These are phyloP conservation scores for Melolontha melolontha DNA, from an alignment of 2,888 invertebrate species.

Conservation along the genomic window DNA sequence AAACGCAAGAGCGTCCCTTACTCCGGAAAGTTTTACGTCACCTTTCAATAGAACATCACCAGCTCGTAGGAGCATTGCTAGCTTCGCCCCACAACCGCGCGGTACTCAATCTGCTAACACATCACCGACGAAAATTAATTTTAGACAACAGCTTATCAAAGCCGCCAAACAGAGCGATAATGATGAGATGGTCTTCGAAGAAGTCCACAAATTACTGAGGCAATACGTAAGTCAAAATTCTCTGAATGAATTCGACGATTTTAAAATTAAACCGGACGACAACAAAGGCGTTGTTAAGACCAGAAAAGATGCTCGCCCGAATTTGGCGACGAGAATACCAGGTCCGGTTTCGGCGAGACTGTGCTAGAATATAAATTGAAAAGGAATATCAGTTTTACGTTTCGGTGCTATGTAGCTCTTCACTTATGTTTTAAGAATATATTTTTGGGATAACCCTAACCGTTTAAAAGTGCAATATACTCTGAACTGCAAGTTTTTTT, in stretches of 20 bases:
- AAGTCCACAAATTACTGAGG: conserved; percentile 78
- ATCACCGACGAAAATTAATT: conserved; percentile 73
- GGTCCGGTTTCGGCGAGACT: conserved; percentile 61
- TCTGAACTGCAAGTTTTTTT: too few species aligned
- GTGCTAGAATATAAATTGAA: conserved; percentile 15
- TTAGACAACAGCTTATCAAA: conserved; percentile 78
- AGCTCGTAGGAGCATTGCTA: conserved; percentile 63
- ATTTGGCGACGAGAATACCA: conserved; percentile 67
- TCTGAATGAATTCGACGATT: conserved; percentile 74
- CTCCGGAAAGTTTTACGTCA: conserved; percentile 73
- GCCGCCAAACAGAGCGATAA: conserved; percentile 80
- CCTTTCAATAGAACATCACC: conserved; percentile 59
- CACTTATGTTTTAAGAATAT: too few species aligned
- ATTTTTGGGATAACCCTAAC: too few species aligned
- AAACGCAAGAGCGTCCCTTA: conserved; percentile 67
- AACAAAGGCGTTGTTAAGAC: conserved; percentile 60
- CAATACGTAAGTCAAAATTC: conserved; percentile 72
- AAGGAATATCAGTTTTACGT: not conserved
- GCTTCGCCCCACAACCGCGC: conserved; percentile 64
- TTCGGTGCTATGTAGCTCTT: conserved; percentile 21
- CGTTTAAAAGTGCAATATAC: too few species aligned
- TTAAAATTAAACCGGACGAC: conserved; percentile 35
- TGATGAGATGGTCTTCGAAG: conserved; percentile 78
- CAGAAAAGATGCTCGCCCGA: conserved; percentile 68
- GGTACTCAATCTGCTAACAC: conserved; percentile 70